These are phyloP conservation scores for Smutsia temminckii DNA, from an alignment of 2,797 vertebrate species.

Conservation along the genomic window DNA sequence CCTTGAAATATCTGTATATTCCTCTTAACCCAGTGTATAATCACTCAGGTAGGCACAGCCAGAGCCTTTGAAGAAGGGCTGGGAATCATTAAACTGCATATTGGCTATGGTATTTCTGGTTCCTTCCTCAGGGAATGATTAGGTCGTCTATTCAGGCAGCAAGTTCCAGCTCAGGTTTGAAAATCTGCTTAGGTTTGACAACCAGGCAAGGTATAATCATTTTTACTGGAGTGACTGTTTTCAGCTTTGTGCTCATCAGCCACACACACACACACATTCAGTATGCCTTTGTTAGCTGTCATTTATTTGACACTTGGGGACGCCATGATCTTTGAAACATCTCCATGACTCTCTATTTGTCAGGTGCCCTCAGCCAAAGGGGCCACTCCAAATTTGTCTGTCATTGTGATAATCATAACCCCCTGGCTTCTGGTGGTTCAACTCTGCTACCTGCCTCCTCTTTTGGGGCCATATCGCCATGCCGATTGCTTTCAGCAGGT, in stretches of 20 bases:
- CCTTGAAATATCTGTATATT: background rate
- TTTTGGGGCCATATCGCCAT: background rate
- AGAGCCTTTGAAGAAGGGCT: background rate
- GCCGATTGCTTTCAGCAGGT: background rate
- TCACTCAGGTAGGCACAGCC: background rate
- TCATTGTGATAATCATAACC: background rate
- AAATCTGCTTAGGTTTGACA: background rate
- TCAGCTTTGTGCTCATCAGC: background rate
- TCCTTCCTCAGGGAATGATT: background rate
- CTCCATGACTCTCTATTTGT: background rate
- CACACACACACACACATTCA: background rate
- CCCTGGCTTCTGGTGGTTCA: background rate
- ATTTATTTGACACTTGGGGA: background rate
- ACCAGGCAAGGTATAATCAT: background rate
- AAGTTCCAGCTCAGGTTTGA: background rate
- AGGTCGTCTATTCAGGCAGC: background rate
- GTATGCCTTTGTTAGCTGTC: background rate
- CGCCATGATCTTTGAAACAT: background rate
- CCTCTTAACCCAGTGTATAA: background rate
- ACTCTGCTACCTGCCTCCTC: background rate
- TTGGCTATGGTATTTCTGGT: background rate
- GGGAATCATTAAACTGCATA: background rate
- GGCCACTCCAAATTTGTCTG: background rate
- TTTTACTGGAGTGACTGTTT: background rate
- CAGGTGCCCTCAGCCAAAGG: background rate